Percentiles rank a stretch among this genome's conserved stretches.
Conservation (phyloP, 2,797 vertebrate species). For the Salmo trutta region DNA sequence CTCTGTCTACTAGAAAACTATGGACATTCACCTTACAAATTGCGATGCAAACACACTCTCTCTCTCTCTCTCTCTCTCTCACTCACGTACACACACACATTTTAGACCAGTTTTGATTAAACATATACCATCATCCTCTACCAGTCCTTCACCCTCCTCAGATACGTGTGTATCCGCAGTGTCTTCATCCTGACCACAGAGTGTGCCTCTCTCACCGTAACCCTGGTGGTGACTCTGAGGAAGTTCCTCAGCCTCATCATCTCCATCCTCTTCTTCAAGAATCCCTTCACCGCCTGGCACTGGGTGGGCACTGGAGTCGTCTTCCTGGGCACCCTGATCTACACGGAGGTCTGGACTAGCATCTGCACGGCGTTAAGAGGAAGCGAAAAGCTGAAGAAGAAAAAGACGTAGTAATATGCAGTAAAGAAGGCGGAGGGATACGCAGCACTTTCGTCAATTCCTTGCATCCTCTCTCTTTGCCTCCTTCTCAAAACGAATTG, state of each 20-base stretch:
- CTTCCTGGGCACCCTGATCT: constrained; percentile 90
- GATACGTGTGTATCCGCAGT: constrained; percentile 93
- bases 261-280: constrained; percentile 94
- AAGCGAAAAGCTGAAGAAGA: constrained; percentile 37
- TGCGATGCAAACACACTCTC: too few relatives aligned
- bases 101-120: too few relatives aligned
- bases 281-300: constrained; percentile 94
- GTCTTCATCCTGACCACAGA: constrained; percentile 96
- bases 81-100: too few relatives aligned
- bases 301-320: constrained; percentile 91
- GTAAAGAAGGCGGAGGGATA: constrained; percentile 67
- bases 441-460: background rate
- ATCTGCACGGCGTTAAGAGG: constrained; percentile 48
- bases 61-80: too few relatives aligned
- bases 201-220: constrained; percentile 94
- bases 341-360: constrained; percentile 89
- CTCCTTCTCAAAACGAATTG: background rate
- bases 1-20: background rate
- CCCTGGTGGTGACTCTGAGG: constrained; percentile 92
- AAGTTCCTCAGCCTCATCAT: constrained; percentile 98
- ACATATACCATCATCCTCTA: background rate
- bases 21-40: background rate
- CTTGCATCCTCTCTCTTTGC: background rate
- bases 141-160: constrained; percentile 68
- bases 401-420: constrained; percentile 66